Evolutionary conservation across 2,113 vertebrate genomes (phyloP), one percentile per base, ranked within the genome.

Genomic region (Sphaerodactylus townsendi): DNA sequence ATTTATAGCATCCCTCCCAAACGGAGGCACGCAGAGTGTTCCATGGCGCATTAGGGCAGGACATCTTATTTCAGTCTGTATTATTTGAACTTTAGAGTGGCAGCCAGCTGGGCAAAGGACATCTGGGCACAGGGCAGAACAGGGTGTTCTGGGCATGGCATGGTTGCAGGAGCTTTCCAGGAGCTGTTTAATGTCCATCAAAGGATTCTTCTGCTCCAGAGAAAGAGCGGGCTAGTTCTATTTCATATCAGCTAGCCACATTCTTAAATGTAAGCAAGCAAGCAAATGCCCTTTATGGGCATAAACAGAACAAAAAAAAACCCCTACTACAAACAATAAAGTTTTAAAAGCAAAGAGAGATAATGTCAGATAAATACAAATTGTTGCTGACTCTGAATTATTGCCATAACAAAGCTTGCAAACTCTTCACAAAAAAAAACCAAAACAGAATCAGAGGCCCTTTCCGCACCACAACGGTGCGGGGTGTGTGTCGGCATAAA

Each of bases 1-100:
- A 82, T 86, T 82, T 82, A 77, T 50, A 72, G 56, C 19, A 65
- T 64, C 68, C 77, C 87, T 86, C n/a, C 11, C 0, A 79, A 33
- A 30, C 17, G 46, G 28, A 59, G 33, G 21, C 1, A 5, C 39
- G 10, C 28, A 39, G 48, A 84, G 69, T 8, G 10, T 84, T 68
- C 83, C 35, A 0, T 35, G n/a, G 3, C 65, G 23, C 0, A 0
- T 44, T 62, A n/a, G 6, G 2, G 3, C 50, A 68, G 53, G 85
- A 13, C 46, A 17, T 15, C 76, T 84, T 73, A 82, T 72, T 65
- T 2, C 1, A 21, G 10, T 7, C 53, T 6, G 28, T 77, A 35
- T 48, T 65, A 15, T 82, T 82, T 62, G 25, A 33, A 15, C 13
- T 48, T 37, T 1, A 21, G 25, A 59, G 5, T 5, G 23, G 68